Evolutionary conservation across 2,113 vertebrate species (phyloP).

Genomic region (Dinomys branickii): DNA sequence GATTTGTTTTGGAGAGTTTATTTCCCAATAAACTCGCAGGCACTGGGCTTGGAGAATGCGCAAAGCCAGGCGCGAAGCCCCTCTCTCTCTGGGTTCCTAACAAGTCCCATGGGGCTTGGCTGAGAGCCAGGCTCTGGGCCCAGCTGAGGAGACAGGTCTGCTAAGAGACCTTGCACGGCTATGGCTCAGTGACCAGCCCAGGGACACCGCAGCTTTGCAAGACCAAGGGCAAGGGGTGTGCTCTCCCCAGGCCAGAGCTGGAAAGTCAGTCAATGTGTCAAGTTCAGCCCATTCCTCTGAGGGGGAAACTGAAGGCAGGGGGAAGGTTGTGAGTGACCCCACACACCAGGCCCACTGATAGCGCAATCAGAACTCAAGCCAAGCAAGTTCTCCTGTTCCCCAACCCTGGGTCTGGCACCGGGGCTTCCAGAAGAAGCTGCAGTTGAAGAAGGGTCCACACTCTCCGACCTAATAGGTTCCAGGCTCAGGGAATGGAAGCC

Average conservation of each 20-base stretch:
- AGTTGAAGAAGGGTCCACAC: background rate
- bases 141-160: too few species aligned
- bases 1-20: constrained; percentile 40
- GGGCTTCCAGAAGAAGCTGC: background rate
- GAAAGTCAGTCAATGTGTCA: background rate
- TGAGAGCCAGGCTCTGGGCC: background rate
- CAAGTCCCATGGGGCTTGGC: background rate
- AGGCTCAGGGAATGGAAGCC: background rate
- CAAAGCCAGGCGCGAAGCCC: background rate
- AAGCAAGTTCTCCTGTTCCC: background rate
- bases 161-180: background rate
- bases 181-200: background rate
- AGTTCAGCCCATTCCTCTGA: background rate
- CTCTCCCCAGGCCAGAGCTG: background rate
- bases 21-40: background rate
- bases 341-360: background rate
- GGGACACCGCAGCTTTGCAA: background rate
- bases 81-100: background rate
- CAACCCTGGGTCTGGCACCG: background rate
- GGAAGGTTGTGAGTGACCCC: background rate
- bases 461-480: too few species aligned
- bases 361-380: background rate
- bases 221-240: accelerated
- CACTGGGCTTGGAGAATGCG: background rate
- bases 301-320: background rate